Evolutionary conservation across 2,888 invertebrate genomes (phyloP).

Genomic region (Xestia c-nigrum): DNA sequence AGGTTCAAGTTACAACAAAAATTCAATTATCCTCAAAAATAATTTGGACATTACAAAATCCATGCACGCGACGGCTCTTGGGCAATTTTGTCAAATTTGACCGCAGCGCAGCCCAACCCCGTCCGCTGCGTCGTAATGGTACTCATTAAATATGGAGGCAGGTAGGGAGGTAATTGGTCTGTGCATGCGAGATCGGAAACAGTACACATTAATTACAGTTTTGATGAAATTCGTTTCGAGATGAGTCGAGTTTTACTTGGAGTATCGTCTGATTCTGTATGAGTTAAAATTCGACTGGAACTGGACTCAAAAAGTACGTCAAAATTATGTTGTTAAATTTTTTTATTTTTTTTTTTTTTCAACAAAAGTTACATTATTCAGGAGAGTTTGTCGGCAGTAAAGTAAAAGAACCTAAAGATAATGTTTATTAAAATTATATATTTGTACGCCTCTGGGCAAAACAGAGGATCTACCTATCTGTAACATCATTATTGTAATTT

Average conservation of each 20-base stretch:
- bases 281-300: neutral
- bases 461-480: too few species aligned
- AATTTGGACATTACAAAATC: conserved; percentile 55
- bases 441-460: too few species aligned
- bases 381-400: too few species aligned
- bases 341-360: too few species aligned
- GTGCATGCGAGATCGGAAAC: conserved; percentile 69
- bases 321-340: too few species aligned
- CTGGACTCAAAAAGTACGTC: too few species aligned
- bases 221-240: conserved; percentile 47
- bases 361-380: too few species aligned
- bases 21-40: conserved; percentile 60
- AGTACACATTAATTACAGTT: conserved; percentile 59
- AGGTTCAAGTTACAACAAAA: conserved; percentile 41
- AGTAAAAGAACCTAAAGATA: too few species aligned
- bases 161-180: conserved; percentile 70
- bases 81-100: conserved; percentile 74
- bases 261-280: conserved; percentile 8
- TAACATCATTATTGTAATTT: too few species aligned
- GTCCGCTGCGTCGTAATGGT: conserved; percentile 64
- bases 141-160: conserved; percentile 71
- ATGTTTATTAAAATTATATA: too few species aligned
- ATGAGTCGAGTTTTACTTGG: conserved; percentile 36
- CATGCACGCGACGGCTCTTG: conserved; percentile 55
- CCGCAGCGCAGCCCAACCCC: conserved; percentile 56